Base-by-base conservation (phyloP, 2,113 vertebrate genomes). In the Cairina moschata region DNA sequence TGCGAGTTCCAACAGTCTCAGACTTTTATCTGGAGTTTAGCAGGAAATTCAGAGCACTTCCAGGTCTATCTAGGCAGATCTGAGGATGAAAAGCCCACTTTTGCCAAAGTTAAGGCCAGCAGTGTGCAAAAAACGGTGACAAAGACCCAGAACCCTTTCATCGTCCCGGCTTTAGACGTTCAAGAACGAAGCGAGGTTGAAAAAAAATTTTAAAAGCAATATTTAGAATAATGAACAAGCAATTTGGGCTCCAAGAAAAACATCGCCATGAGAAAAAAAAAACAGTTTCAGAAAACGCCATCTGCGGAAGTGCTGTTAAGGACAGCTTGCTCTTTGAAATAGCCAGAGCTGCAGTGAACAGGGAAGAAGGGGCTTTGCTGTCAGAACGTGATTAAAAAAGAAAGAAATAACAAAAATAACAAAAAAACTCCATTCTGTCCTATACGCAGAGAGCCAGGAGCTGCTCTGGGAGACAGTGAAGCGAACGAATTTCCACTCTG, bases 1-100 rank as follows among this genome's bases (percentile, higher is more conserved):
- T 71, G 88, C 95, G 93, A 96, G 92, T 94, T 93, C 86, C 68
- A 96, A 88, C 88, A 88, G 83, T 2, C 6, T 38, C 40, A 77
- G 91, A 92, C 93, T 25, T 22, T 93, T 96, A 93, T 95, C 95
- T 85, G 31, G 44, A 72, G 54, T 73, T 52, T 7, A 76, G 86
- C 88, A 88, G 93, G 90, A 95, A 97, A 88, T 7, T 29, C 11
- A 13, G 52, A 83, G 40, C 83, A 86, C 90, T 83, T 93, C 83
- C 83, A 40, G 86, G 69, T 93, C 42, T 72, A 28, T 13, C 80
- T 69, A 2, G 36, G 82, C 66, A 62, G 23, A 56, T 66, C 48
- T 54, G 17, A 69, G 65, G 83, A 90, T 78, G 65, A 88, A 88
- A 94, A 94, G 5, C 11, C 8, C 8, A 8, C 20, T 71, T 92